Percentiles rank a stretch among this genome's conserved stretches.
These are phyloP conservation scores for Eilema depressum DNA, from an alignment of 2,888 invertebrate genomes.

Conservation along the genomic window DNA sequence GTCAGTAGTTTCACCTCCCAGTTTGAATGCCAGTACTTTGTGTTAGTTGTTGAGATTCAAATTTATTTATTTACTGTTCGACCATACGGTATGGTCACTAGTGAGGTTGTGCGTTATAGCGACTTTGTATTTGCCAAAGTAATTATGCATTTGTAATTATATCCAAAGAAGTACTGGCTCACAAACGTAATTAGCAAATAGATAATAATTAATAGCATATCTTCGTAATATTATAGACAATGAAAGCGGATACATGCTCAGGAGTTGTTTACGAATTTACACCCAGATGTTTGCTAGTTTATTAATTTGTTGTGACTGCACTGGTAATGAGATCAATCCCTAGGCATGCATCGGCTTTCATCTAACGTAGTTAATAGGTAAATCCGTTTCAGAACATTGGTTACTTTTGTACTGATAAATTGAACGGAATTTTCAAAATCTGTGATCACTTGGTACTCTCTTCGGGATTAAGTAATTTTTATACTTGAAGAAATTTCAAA, in stretches of 20 bases:
- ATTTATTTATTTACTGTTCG: constrained; percentile 67
- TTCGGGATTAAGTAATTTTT: constrained; percentile 82
- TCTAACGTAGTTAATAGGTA: constrained; percentile 70
- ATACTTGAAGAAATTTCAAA: constrained; percentile 67
- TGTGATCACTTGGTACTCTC: constrained; percentile 87
- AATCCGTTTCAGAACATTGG: constrained; percentile 78
- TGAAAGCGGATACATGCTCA: constrained; percentile 80
- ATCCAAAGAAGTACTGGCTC: constrained; percentile 71
- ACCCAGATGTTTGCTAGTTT: constrained; percentile 24
- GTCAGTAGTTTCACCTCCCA: constrained; percentile 55
- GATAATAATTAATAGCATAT: constrained; percentile 71
- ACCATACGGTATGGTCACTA: constrained; percentile 53
- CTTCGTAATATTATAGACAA: constrained; percentile 63
- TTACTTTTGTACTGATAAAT: constrained; percentile 78
- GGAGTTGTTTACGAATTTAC: constrained; percentile 39
- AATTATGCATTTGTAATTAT: constrained; percentile 78
- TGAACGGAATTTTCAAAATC: constrained; percentile 82
- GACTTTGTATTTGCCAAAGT: constrained; percentile 79
- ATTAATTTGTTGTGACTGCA: constrained; percentile 32
- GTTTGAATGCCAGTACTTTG: constrained; percentile 71
- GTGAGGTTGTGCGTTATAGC: constrained; percentile 63
- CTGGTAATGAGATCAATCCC: constrained; percentile 42
- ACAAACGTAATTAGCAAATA: constrained; percentile 65
- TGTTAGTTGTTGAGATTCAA: constrained; percentile 61
- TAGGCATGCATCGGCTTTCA: constrained; percentile 80